Evolutionary conservation across 2,113 vertebrate genomes (phyloP).

Genomic region (Leptobrachium leishanense): DNA sequence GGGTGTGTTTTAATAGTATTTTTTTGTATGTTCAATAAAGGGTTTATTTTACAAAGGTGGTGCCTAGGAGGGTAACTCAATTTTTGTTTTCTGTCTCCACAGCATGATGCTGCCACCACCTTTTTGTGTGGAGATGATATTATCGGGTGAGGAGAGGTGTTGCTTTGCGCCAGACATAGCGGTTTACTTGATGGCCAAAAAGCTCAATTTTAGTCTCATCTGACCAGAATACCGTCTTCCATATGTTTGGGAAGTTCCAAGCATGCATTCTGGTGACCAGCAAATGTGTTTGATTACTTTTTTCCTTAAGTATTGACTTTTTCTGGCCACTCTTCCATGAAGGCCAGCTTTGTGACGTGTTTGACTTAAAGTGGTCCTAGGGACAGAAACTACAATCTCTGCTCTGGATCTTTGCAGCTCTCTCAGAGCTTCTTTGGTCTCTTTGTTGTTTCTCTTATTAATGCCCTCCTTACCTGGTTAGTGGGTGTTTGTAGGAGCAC

Average conservation of each 20-base stretch:
- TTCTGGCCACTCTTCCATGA: background rate
- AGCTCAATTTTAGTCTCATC: conserved; percentile 7
- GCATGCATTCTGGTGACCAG: background rate
- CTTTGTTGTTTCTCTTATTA: background rate
- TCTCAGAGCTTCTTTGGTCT: background rate
- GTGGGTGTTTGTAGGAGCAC: background rate
- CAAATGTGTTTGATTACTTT: background rate
- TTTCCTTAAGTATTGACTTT: background rate
- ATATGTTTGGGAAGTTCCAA: background rate
- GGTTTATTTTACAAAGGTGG: no score
- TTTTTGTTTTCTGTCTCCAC: background rate
- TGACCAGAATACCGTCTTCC: conserved; percentile 1
- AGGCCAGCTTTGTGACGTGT: background rate
- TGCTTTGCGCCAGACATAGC: conserved; percentile 6
- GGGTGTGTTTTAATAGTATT: no score
- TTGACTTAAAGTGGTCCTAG: background rate
- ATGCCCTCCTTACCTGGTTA: background rate
- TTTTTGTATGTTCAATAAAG: no score
- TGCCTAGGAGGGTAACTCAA: no score
- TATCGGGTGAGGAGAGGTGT: background rate
- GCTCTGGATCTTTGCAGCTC: background rate
- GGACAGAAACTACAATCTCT: background rate
- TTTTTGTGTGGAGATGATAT: background rate
- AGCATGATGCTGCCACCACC: background rate
- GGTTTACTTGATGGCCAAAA: background rate